Evolutionary conservation across 2,113 vertebrate genomes (phyloP), one percentile per base, ranked within the genome.

Genomic region (Carassius gibelio): DNA sequence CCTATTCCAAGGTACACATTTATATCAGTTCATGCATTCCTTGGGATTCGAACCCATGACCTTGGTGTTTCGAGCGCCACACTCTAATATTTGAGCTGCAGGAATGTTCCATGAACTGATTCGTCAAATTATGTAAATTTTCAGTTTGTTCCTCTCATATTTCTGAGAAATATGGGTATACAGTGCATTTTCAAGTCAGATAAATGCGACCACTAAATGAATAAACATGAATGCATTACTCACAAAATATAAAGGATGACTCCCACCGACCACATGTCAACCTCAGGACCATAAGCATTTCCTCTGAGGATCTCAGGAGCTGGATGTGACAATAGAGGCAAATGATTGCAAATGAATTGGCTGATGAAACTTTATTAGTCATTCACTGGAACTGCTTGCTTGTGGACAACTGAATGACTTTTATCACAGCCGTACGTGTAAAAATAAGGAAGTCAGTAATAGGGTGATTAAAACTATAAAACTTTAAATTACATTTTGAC

Each of bases 231-330:
- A 50, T 34, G 81, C 21, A 23, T 82, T 85, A 95, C 96, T 97
- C 94, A 97, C 96, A 97, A 92, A 91, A 98, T 98, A 91, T 97
- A 98, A 69, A 96, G 94, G 92, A 97, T 97, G 90, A 97, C 95
- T 0, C 96, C 96, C 90, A 97, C 95, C 0, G 96, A 97, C 97
- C 97, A 97, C 96, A 97, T 96, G 90, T 97, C 96, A 90, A 98
- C 96, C 87, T 97, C 95, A 0, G 96, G 95, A 0, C 97, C 97
- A 0, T 97, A 97, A 0, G 95, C 94, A 2, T 95, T 94, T 55
- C 96, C 96, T 4, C 96, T 91, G 86, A 97, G 95, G 86, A 98
- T 94, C 90, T 97, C 96, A 0, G 96, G 96, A 83, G 96, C 97
- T 97, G 71, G 42, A 82, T 81, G 38, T 30, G 8, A 82, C 5